These are phyloP conservation scores for Lacanobia oleracea DNA, from an alignment of 2,888 invertebrate species.

Conservation along the genomic window DNA sequence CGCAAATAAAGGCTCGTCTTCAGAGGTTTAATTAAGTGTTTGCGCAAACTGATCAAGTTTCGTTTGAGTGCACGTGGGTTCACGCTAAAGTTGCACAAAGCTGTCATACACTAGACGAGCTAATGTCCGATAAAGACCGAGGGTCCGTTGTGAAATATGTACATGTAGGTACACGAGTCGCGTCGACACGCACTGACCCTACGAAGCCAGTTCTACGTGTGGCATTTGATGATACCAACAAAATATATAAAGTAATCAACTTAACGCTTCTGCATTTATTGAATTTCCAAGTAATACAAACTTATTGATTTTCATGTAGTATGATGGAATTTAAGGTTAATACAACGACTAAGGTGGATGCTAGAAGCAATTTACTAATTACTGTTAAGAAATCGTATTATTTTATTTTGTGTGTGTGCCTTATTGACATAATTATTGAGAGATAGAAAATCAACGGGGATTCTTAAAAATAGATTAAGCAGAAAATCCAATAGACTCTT, in stretches of 20 bases:
- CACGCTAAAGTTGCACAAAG: conserved; percentile 64
- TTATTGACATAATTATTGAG: neutral
- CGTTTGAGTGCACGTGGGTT: conserved; percentile 44
- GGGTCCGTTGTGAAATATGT: conserved; percentile 76
- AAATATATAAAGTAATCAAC: conserved; percentile 67
- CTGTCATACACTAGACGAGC: conserved; percentile 64
- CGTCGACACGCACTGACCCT: conserved; percentile 76
- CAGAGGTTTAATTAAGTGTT: conserved; percentile 60
- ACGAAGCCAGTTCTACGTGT: conserved; percentile 80
- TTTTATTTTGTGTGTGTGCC: neutral
- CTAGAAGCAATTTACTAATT: neutral
- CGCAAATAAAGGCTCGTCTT: conserved; percentile 29
- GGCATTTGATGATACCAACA: conserved; percentile 82
- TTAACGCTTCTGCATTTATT: conserved; percentile 59
- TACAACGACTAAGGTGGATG: neutral
- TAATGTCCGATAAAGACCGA: conserved; percentile 69
- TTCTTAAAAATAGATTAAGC: too few relatives aligned
- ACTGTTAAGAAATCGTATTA: neutral
- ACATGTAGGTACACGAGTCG: conserved; percentile 46
- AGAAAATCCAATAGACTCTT: too few relatives aligned
- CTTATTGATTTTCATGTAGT: conserved; percentile 30
- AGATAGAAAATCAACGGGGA: too few relatives aligned
- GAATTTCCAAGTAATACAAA: conserved; percentile 38
- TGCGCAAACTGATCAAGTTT: conserved; percentile 66
- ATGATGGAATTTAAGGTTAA: conserved; percentile 49